Percentiles rank a stretch among this genome's conserved stretches.
phyloP scores from a whole-genome alignment of 2,113 vertebrate species.

The Heterotis niloticus region DNA sequence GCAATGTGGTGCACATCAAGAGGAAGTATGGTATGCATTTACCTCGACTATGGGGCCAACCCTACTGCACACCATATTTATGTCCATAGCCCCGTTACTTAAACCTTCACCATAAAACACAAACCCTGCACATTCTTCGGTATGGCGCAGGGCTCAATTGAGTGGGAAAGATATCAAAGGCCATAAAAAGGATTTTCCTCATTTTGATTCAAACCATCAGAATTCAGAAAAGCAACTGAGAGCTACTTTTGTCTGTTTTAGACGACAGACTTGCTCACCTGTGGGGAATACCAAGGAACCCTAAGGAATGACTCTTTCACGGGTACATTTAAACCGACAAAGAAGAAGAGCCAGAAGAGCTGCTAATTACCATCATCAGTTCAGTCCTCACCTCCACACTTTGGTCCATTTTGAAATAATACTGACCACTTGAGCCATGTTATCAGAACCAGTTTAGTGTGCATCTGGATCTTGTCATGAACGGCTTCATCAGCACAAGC shows the following conservation, averaged over 20 bases:
- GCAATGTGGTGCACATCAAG: conserved; percentile 37
- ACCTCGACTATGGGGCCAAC: conserved; percentile 20
- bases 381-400: background rate
- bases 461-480: conserved; percentile 7
- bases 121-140: conserved; percentile 32
- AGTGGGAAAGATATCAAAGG: conserved; percentile 34
- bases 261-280: background rate
- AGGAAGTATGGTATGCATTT: conserved; percentile 31
- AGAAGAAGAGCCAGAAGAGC: background rate
- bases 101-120: conserved; percentile 37
- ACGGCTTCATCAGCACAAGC: background rate
- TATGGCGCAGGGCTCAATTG: conserved; percentile 28
- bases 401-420: background rate
- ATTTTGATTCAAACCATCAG: background rate
- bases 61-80: conserved; percentile 28
- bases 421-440: background rate
- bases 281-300: background rate
- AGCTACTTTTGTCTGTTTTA: background rate
- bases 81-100: conserved; percentile 19
- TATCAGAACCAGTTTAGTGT: background rate
- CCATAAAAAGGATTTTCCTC: conserved; percentile 32
- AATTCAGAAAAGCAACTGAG: background rate
- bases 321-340: background rate
- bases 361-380: background rate
- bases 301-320: background rate